A percentile compares a stretch with the other conserved stretches of the same genome.
Evolutionary conservation across 2,888 invertebrate species (phyloP).

Genomic region (Griposia aprilina): DNA sequence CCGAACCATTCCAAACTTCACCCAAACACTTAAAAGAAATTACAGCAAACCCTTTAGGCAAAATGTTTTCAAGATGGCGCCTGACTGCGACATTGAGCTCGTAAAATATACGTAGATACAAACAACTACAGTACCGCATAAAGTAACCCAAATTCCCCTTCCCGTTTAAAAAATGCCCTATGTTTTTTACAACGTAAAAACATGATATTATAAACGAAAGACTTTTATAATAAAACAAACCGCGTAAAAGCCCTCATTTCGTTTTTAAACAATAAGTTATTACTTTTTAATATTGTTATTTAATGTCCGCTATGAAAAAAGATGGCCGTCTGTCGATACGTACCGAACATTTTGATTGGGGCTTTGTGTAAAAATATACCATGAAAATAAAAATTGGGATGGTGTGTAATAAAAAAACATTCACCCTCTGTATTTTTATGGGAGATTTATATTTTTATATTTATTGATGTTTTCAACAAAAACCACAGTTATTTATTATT

Average conservation of each 20-base stretch:
- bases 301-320: constrained; percentile 30
- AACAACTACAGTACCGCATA: constrained; percentile 30
- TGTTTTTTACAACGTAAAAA: constrained; percentile 43
- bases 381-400: constrained; percentile 3
- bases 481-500: neutral
- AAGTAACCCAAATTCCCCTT: constrained; percentile 31
- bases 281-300: constrained; percentile 34
- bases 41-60: constrained; percentile 28
- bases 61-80: constrained; percentile 42
- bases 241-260: constrained; percentile 25
- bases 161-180: constrained; percentile 20
- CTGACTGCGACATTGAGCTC: constrained; percentile 24
- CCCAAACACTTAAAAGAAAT: constrained; percentile 21
- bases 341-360: constrained; percentile 42
- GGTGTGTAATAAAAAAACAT: neutral
- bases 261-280: constrained; percentile 42
- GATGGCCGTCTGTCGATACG: constrained; percentile 21
- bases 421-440: neutral
- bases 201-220: constrained; percentile 35
- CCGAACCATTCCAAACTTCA: neutral
- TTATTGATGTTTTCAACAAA: neutral
- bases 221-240: constrained; percentile 41
- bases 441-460: neutral
- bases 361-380: constrained; percentile 37
- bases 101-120: constrained; percentile 51